phyloP scores from a whole-genome alignment of 2,113 vertebrate genomes.

The Sterrhoptilus dennistouni region DNA sequence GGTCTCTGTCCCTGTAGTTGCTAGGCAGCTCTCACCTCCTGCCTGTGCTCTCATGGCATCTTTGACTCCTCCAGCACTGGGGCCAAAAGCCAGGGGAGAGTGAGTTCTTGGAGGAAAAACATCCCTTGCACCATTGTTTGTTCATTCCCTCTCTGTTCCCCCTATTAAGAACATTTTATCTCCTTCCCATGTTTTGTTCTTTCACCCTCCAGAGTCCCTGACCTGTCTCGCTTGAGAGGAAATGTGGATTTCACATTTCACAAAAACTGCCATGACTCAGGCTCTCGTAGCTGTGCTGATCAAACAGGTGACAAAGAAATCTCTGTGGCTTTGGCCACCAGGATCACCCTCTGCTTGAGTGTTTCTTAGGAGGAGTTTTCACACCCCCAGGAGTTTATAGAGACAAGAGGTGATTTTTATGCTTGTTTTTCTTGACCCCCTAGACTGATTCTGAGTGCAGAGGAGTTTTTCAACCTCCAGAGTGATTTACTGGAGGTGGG shows the following conservation, averaged over 20 bases:
- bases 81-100: neutral
- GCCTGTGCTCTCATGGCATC: neutral
- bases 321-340: neutral
- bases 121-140: neutral
- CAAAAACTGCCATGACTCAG: neutral
- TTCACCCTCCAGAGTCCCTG: neutral
- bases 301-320: neutral
- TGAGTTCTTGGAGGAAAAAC: neutral
- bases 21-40: neutral
- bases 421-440: neutral
- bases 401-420: neutral
- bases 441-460: neutral
- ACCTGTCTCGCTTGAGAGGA: neutral
- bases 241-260: neutral
- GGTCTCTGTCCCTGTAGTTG: neutral
- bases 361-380: neutral
- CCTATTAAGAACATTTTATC: rapidly evolving
- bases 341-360: neutral
- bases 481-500: neutral
- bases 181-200: neutral
- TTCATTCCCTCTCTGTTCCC: neutral
- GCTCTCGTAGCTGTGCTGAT: neutral
- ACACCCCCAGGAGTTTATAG: neutral
- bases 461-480: neutral
- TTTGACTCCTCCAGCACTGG: neutral